Conservation (phyloP, 2,797 vertebrate species). For the Galaxias olidus region DNA sequence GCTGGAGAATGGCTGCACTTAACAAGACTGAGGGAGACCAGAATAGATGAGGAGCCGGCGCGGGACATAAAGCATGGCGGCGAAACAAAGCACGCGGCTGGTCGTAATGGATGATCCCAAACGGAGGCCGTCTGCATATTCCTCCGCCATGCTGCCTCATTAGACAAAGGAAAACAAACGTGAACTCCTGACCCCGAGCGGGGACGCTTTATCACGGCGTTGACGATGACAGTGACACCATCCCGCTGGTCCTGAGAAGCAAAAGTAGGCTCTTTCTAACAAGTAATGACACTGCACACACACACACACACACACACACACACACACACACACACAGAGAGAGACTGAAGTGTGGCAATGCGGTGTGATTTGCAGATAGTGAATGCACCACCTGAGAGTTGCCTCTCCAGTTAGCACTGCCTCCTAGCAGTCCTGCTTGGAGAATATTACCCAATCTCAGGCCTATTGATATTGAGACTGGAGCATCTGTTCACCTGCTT, state of each 20-base stretch:
- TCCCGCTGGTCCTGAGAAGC: constrained; percentile 44
- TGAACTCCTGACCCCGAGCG: constrained; percentile 73
- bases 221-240: constrained; percentile 58
- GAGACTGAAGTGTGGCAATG: constrained; percentile 8
- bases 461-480: constrained; percentile 75
- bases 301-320: constrained; percentile 47
- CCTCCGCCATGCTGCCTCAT: constrained; percentile 64
- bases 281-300: constrained; percentile 29
- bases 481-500: constrained; percentile 69
- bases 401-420: constrained; percentile 67
- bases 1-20: constrained; percentile 74
- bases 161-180: constrained; percentile 51
- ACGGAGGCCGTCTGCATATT: constrained; percentile 58
- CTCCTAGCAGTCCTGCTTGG: constrained; percentile 63
- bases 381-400: constrained; percentile 73
- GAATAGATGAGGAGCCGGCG: constrained; percentile 68
- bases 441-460: constrained; percentile 67
- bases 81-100: constrained; percentile 69
- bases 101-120: constrained; percentile 62
- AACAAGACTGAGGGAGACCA: constrained; percentile 67
- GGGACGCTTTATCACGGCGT: constrained; percentile 57
- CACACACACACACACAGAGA: constrained; percentile 22
- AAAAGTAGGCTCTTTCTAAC: constrained; percentile 38
- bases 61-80: constrained; percentile 63
- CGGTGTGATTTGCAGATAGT: constrained; percentile 70